phyloP scores from a whole-genome alignment of 2,888 invertebrate species.

The Furcula furcula region DNA sequence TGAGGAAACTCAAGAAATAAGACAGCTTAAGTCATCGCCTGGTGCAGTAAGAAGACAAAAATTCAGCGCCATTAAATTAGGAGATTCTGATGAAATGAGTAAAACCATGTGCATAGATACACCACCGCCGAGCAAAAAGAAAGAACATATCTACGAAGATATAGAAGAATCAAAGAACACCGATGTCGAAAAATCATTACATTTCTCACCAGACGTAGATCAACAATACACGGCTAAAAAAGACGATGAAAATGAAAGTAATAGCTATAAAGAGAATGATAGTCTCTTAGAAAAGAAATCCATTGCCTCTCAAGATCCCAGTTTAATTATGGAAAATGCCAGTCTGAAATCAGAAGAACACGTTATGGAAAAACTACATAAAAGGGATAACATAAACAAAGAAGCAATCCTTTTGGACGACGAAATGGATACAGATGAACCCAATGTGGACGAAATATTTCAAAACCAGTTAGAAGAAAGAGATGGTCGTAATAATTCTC shows the following conservation, averaged over 20 bases:
- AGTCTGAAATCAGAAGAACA: constrained; percentile 60
- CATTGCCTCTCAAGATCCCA: constrained; percentile 71
- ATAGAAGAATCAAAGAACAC: constrained; percentile 72
- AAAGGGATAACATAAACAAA: constrained; percentile 52
- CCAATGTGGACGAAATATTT: constrained; percentile 70
- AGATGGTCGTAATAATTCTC: constrained; percentile 57
- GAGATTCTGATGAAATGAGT: constrained; percentile 76
- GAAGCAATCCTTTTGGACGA: constrained; percentile 63
- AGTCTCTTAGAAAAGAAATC: constrained; percentile 69
- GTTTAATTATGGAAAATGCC: constrained; percentile 64
- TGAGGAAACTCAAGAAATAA: constrained; percentile 81
- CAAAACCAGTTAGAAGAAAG: constrained; percentile 66
- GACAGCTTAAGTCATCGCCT: constrained; percentile 83
- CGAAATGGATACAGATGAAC: constrained; percentile 66
- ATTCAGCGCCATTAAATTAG: constrained; percentile 73
- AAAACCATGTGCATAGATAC: constrained; percentile 68
- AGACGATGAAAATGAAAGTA: constrained; percentile 47
- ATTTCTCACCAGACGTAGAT: constrained; percentile 70
- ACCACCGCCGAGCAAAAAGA: constrained; percentile 74
- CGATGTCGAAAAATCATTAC: constrained; percentile 64
- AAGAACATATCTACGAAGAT: constrained; percentile 84
- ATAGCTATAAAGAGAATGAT: constrained; percentile 70
- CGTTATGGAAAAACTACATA: constrained; percentile 72
- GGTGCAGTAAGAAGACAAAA: constrained; percentile 81
- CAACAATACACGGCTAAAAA: constrained; percentile 46